These are phyloP conservation scores for Wiebesia pumilae DNA, from an alignment of 1,140 invertebrate species.

Conservation along the genomic window DNA sequence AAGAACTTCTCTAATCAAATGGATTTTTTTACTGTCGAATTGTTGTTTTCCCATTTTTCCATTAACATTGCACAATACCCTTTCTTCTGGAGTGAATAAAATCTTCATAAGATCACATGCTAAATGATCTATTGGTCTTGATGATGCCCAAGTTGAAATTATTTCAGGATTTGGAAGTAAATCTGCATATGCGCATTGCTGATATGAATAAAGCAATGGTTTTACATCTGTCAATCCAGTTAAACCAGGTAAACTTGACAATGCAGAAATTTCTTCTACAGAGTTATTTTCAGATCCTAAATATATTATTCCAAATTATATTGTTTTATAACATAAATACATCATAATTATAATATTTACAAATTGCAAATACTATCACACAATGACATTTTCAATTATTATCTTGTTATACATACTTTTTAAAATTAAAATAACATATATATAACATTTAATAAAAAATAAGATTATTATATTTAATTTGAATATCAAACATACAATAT, in stretches of 20 bases:
- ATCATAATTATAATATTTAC: no score
- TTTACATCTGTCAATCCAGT: slow-evolving; percentile 65
- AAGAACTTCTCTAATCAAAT: slow-evolving; percentile 73
- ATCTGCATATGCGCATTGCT: slow-evolving; percentile 74
- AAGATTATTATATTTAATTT: no score
- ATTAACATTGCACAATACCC: slow-evolving; percentile 75
- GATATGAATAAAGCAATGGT: slow-evolving; percentile 68
- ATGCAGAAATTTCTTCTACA: slow-evolving; percentile 68
- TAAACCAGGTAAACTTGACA: slow-evolving; percentile 67
- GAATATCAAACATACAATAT: no score
- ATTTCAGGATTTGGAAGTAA: slow-evolving; percentile 72
- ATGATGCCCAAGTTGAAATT: slow-evolving; percentile 73
- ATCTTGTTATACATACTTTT: no score
- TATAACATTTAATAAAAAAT: no score
- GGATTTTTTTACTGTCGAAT: slow-evolving; percentile 75
- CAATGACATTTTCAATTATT: no score
- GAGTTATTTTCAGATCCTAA: slow-evolving; percentile 66
- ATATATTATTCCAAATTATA: no score
- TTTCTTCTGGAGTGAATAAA: slow-evolving; percentile 74
- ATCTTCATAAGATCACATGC: slow-evolving; percentile 76
- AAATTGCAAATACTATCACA: no score
- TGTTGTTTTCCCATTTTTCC: slow-evolving; percentile 76
- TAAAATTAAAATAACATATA: no score
- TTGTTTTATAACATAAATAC: no score
- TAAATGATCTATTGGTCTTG: slow-evolving; percentile 74